A percentile compares a stretch with the other conserved stretches of the same genome.
Evolutionary conservation across 2,888 invertebrate genomes (phyloP).

Genomic region (Melikaiella ostensackeni): DNA sequence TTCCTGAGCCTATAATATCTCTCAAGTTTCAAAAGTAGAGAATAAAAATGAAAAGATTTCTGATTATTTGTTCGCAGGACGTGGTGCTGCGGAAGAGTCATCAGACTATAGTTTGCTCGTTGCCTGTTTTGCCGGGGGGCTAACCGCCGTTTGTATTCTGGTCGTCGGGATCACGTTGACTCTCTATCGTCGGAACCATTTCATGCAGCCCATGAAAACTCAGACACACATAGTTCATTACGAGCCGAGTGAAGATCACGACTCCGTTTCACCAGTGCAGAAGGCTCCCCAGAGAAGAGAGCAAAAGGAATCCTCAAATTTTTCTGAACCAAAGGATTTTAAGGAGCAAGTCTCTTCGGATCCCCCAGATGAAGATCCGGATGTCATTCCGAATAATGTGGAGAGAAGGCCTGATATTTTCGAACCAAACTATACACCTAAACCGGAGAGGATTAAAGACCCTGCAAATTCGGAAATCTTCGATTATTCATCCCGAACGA

Average conservation of each 20-base stretch:
- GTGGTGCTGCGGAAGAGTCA: conserved; percentile 65
- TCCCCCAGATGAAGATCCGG: conserved; percentile 66
- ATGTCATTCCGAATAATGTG: conserved; percentile 69
- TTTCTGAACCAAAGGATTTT: conserved; percentile 28
- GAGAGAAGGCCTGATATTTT: conserved; percentile 67
- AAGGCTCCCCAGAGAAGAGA: conserved; percentile 25
- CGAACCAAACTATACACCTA: conserved; percentile 64
- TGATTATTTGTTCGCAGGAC: conserved; percentile 60
- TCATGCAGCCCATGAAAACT: conserved; percentile 61
- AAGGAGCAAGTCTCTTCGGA: conserved; percentile 48
- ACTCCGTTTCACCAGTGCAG: conserved; percentile 23
- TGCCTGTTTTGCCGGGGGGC: conserved; percentile 72
- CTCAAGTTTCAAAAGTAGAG: background rate
- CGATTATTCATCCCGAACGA: conserved; percentile 62
- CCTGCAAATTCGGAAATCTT: conserved; percentile 55
- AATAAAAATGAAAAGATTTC: background rate
- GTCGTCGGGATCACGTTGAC: conserved; percentile 71
- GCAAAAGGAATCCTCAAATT: background rate
- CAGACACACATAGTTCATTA: conserved; percentile 61
- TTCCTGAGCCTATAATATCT: background rate
- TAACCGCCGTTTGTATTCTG: conserved; percentile 71
- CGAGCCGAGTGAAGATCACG: conserved; percentile 37
- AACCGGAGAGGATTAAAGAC: conserved; percentile 63
- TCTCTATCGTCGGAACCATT: conserved; percentile 68
- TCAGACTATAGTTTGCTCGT: conserved; percentile 71